Base-by-base conservation (phyloP, 2,797 vertebrate genomes). In the Hafferia zeledoni region DNA sequence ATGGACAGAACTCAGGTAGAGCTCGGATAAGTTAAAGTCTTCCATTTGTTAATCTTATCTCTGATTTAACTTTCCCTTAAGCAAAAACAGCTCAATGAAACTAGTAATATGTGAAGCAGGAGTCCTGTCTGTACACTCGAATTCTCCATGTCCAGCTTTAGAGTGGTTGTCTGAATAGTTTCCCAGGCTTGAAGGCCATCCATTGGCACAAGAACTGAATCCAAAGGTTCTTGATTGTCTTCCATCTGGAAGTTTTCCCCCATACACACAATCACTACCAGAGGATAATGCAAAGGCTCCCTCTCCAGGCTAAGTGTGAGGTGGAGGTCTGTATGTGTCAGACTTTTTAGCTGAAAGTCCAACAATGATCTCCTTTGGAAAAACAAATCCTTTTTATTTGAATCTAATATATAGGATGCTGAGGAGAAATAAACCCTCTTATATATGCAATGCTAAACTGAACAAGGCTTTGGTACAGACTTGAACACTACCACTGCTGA, bases 331-430 rank as follows among this genome's bases (percentile, higher is more conserved):
- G 11, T 28, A 31, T 56, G 20, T 65, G 11, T 47, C 43, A 50
- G 63, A 12, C 6, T 12, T 46, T 81, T 37, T 47, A 69, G 8
- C 4, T 67, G 33, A 75, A 65, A 76, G 11, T 13, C 53, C 28
- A 49, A 19, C 16, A 83, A 27, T 19, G 20, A 9, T 11, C 22
- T 61, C 43, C 43, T n/a, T 18, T 53, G 31, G 2, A 41, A 52
- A 70, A 27, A 23, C 14, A 43, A 14, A 2, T 46, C 7, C 4
- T 65, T 19, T 57, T 57, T 30, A 2, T 39, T 33, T 65, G n/a
- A n/a, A 12, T 52, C 20, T 53, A 8, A 27, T 11, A 7, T 4
- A 12, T 3, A 31, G 11, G 43, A 35, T 0, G 1, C 18, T 52
- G 24, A 78, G 72, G 9, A 82, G 31, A 57, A 81, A 49, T 2